Conservation (phyloP, 2,888 invertebrate genomes). For the Stenotaenia linearis region DNA sequence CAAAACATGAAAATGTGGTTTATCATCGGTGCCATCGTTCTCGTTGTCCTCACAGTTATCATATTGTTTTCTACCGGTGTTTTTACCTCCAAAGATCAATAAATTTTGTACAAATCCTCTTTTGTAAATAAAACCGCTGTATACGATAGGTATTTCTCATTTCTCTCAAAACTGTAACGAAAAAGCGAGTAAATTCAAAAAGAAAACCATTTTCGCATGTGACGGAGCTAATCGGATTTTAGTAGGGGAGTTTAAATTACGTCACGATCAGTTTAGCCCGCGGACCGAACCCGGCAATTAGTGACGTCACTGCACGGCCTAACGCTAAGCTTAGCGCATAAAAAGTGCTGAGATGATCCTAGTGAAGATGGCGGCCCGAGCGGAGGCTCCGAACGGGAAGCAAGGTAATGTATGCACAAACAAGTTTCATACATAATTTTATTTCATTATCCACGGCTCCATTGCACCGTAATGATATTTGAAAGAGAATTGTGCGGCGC, state of each 20-base stretch:
- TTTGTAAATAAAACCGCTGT: not conserved
- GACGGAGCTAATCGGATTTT: not conserved
- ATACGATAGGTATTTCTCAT: not conserved
- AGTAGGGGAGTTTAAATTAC: not conserved
- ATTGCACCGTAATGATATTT: not conserved
- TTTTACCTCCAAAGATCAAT: not conserved
- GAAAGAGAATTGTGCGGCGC: not conserved
- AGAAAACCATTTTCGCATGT: not conserved
- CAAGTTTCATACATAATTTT: not conserved
- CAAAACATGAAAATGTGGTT: not conserved
- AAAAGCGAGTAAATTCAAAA: not conserved
- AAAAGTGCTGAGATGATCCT: not conserved
- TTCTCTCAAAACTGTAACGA: not conserved
- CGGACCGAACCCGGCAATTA: not conserved
- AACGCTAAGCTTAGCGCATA: not conserved
- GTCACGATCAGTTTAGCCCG: not conserved
- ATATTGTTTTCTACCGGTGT: not conserved
- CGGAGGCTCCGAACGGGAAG: slow-evolving; percentile 5
- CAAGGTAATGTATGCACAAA: not conserved
- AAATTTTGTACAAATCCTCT: not conserved
- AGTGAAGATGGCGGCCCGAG: not conserved
- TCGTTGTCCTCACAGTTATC: not conserved
- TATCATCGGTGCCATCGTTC: not conserved
- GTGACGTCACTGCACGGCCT: not conserved
- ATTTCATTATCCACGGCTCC: not conserved